A percentile compares a stretch with the other conserved stretches of the same genome.
These are phyloP conservation scores for Brachionus asplanchnoidis DNA, from an alignment of 1,140 invertebrate genomes.

Conservation along the genomic window DNA sequence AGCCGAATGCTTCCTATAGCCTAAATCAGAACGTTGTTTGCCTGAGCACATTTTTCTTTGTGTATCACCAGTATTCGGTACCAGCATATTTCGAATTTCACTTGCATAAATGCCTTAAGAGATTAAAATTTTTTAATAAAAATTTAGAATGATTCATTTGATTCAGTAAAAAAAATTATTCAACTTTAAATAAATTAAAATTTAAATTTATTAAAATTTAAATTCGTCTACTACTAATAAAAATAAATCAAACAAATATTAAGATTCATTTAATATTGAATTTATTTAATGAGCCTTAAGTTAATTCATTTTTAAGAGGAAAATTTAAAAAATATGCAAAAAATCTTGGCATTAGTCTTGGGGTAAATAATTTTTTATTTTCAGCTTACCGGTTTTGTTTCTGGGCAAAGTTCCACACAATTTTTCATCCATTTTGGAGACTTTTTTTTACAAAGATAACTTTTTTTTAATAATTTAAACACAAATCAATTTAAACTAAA, in stretches of 20 bases:
- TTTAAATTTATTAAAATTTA: neutral
- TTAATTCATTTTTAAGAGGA: neutral
- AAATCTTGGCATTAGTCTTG: neutral
- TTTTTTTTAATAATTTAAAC: neutral
- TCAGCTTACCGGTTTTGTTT: slow-evolving; percentile 28
- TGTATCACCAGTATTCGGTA: neutral
- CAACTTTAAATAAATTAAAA: too few species aligned
- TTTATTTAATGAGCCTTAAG: neutral
- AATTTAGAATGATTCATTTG: neutral
- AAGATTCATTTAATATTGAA: neutral
- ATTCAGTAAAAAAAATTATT: neutral
- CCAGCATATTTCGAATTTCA: slow-evolving; percentile 11
- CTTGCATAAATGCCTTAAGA: slow-evolving; percentile 28
- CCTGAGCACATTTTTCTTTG: neutral
- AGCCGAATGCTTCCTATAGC: slow-evolving; percentile 11
- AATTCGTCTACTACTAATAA: neutral
- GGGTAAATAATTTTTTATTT: neutral
- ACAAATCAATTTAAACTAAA: neutral
- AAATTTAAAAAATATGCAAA: neutral
- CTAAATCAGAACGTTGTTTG: neutral
- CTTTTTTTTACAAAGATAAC: neutral
- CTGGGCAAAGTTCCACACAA: neutral
- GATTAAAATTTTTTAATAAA: neutral
- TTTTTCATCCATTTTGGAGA: slow-evolving; percentile 16
- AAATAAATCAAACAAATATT: neutral